Percentiles rank a stretch among this genome's conserved stretches.
These are phyloP conservation scores for Cephus runcator DNA, from an alignment of 2,888 invertebrate genomes.

Conservation along the genomic window DNA sequence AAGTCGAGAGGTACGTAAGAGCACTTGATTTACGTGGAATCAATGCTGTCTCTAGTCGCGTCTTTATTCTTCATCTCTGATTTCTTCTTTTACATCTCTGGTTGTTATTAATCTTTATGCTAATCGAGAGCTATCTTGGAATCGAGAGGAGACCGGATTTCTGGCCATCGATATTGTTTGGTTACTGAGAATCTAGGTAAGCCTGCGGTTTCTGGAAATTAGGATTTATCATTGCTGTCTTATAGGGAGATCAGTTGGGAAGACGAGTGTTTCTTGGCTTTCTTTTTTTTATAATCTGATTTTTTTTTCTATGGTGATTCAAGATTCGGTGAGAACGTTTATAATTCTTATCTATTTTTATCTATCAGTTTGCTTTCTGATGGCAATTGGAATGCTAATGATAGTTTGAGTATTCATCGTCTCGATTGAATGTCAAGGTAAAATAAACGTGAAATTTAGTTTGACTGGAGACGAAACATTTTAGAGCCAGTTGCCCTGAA, in stretches of 20 bases:
- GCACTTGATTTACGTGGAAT: background rate
- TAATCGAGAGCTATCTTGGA: background rate
- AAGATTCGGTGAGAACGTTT: background rate
- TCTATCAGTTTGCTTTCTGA: background rate
- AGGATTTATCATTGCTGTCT: background rate
- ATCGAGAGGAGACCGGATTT: background rate
- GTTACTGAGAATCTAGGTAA: background rate
- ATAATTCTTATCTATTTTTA: background rate
- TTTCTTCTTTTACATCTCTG: background rate
- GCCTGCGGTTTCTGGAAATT: background rate
- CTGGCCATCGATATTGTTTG: background rate
- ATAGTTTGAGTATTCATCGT: background rate
- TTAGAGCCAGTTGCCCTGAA: background rate
- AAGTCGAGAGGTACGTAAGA: constrained; percentile 47
- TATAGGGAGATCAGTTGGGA: too few species aligned
- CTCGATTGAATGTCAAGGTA: background rate
- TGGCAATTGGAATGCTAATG: background rate
- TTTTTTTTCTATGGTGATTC: background rate
- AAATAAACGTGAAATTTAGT: background rate
- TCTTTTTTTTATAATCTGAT: background rate
- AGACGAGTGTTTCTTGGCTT: background rate
- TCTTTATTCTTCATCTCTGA: constrained; percentile 5
- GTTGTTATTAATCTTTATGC: background rate
- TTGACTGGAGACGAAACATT: background rate
- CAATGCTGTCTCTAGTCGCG: background rate